Evolutionary conservation across 1,140 invertebrate genomes (phyloP), one percentile per base, ranked within the genome.

Genomic region (Drosophila equinoxialis): DNA sequence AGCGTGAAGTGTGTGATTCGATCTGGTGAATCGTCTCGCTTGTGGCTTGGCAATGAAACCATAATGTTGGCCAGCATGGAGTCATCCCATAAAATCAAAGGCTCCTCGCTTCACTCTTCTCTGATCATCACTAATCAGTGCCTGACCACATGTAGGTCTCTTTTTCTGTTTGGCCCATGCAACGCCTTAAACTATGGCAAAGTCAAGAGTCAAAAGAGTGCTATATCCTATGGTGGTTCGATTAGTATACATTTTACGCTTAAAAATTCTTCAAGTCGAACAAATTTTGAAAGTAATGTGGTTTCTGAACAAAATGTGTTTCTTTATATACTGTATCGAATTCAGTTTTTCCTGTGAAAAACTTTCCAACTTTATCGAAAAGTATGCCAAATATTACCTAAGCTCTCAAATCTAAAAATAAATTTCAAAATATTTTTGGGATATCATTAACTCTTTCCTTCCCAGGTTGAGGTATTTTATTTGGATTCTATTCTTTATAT

Each of bases 41-140:
- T 81, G 80, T 85, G 84, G 89, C 81, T 77, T 84, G 85, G 80
- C 84, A 89, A 81, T 90, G 84, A 89, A 89, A 76, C 77, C 85
- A 89, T 89, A 90, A 89, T 89, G 84, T 85, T 71, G 78, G 59
- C 65, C 84, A 81, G 87, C 84, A 73, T 82, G 84, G 74, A 71
- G 71, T 73, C 37, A 39, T 11, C 71, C 58, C 20, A 23, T 30
- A 37, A 59, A 57, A 58, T 48, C 14, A 48, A 48, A 17, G n/a
- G 66, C 37, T 37, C 70, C 70, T 30, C 42, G 35, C 35, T 60
- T 45, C 35, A 67, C 37, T 70, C 71, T 13, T 39, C 73, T 68
- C 73, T 68, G 64, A 75, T 75, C 63, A 76, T 76, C 74, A 76
- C 74, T 67, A 77, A 77, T 77, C 74, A 77, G 75, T 68, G 17